Evolutionary conservation across 2,113 vertebrate species (phyloP), one percentile per base, ranked within the genome.

Genomic region (Equus przewalskii): DNA sequence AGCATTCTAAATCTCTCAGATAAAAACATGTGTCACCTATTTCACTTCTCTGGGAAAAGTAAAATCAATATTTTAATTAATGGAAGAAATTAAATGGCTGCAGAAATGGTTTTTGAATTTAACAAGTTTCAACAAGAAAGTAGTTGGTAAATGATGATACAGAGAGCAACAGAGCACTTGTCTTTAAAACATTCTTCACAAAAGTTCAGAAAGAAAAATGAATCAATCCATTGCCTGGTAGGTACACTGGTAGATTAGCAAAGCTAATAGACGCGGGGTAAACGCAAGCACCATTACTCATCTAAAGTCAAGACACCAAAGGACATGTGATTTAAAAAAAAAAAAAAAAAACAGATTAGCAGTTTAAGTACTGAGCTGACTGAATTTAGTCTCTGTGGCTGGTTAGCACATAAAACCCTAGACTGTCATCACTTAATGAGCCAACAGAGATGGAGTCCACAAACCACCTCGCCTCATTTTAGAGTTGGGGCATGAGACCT

Each of bases 31-130:
- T 88, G 85, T 65, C 96, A 97, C 97, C 85, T 98, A 91, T 96
- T 97, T 96, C 96, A 94, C 86, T 85, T 94, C 72, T 86, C 85
- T 87, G n/a, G 36, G 56, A 96, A 97, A 97, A 96, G 62, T 33
- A 83, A 96, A 96, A 97, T 96, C 97, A 96, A 97, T 98, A 97
- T 94, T 91, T 94, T 70, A 94, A 96, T 97, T 96, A 96, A 91
- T 93, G 62, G 60, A 96, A 86, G 62, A 97, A 96, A 94, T 89
- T 91, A 96, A 97, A 85, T 91, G 46, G 19, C 44, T 96, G 22
- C 21, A 93, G 82, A 95, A 98, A 93, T 88, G 88, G 19, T 94
- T 96, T 97, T 86, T 51, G 26, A 97, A 92, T 86, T 96, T 96
- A 97, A 93, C 92, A 96, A 85, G 54, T 97, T 97, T 96, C 78